phyloP scores from a whole-genome alignment of 1,140 invertebrate genomes.

The Drosophila oshimai region DNA sequence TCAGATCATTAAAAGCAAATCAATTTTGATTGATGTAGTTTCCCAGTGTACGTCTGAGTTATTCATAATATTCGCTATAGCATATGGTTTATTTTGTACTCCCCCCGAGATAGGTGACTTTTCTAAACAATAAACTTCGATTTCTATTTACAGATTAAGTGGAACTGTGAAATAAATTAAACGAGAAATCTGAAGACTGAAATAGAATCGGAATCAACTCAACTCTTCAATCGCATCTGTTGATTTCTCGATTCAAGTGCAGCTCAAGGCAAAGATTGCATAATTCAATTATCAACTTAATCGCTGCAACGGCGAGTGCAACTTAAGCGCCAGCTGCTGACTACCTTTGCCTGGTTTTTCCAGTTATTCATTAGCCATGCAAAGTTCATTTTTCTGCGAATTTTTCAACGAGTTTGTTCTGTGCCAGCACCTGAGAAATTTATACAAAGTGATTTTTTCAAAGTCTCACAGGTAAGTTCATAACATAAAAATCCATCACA shows the following conservation, averaged over 20 bases:
- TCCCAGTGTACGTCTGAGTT: not conserved
- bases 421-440: constrained; percentile 5
- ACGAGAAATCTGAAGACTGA: not conserved
- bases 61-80: not conserved
- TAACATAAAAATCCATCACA: too few relatives aligned
- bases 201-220: not conserved
- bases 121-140: not conserved
- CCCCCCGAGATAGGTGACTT: too few relatives aligned
- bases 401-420: not conserved
- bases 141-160: not conserved
- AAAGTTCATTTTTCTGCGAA: constrained; percentile 22
- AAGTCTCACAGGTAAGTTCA: too few relatives aligned
- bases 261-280: constrained; percentile 12
- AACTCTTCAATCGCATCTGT: not conserved
- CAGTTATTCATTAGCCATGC: constrained; percentile 10
- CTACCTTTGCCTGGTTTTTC: not conserved
- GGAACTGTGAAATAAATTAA: not conserved
- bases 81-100: not conserved
- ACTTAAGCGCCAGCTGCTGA: constrained; percentile 23
- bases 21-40: not conserved
- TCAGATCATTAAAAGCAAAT: not conserved
- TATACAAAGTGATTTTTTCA: not conserved
- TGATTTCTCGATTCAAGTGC: not conserved
- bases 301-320: constrained; percentile 5
- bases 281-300: constrained; percentile 20